These are phyloP conservation scores for Syrrhaptes paradoxus DNA, from an alignment of 2,113 vertebrate species.

Conservation along the genomic window DNA sequence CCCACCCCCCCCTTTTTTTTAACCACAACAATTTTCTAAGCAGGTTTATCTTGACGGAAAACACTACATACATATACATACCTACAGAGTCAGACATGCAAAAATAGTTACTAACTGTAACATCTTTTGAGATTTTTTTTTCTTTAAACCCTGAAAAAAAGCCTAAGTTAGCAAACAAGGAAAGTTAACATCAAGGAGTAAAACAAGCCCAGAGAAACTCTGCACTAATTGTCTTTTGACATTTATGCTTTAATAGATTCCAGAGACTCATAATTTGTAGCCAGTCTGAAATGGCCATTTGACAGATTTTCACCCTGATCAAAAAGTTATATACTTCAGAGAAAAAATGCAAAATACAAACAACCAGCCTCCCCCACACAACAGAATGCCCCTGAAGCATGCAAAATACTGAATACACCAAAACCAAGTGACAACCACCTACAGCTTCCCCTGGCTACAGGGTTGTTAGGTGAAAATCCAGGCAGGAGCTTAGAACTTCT, in stretches of 20 bases:
- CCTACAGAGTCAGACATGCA: neutral
- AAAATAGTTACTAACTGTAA: conserved; percentile 2
- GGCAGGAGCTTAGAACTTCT: neutral
- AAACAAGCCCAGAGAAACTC: conserved; percentile 61
- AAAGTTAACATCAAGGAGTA: conserved; percentile 37
- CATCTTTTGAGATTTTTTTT: neutral
- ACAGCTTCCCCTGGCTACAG: neutral
- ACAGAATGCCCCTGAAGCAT: neutral
- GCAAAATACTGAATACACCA: neutral
- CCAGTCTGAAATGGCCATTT: conserved; percentile 55
- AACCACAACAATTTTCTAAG: conserved; percentile 25
- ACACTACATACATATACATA: neutral
- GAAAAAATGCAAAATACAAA: conserved; percentile 43
- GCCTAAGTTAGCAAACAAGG: conserved; percentile 40
- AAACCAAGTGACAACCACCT: neutral
- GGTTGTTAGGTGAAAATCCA: neutral
- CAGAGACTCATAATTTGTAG: conserved; percentile 74
- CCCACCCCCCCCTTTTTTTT: neutral
- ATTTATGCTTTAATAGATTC: conserved; percentile 78
- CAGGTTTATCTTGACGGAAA: conserved; percentile 49
- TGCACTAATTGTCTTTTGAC: conserved; percentile 75
- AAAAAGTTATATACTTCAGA: conserved; percentile 52
- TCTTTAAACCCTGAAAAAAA: conserved; percentile 2
- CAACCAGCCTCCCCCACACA: conserved; percentile 5
- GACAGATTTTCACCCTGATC: conserved; percentile 63